These are phyloP conservation scores for Anolis apletophallus DNA, from an alignment of 2,797 vertebrate species.

Conservation along the genomic window DNA sequence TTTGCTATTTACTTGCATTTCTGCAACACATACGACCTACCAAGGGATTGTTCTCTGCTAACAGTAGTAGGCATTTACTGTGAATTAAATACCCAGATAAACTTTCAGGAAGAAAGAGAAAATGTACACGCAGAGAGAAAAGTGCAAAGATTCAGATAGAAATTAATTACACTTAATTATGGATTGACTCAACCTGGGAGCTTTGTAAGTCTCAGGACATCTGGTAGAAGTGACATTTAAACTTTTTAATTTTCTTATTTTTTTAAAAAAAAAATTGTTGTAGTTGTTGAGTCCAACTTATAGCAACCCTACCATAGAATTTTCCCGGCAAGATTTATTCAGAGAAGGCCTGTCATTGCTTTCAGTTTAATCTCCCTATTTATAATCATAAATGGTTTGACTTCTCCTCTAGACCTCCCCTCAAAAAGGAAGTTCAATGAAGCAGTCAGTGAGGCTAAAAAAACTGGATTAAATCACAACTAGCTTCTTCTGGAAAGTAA, in stretches of 20 bases:
- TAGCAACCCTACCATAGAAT: too few species aligned
- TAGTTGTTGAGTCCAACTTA: too few species aligned
- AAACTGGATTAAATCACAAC: too few species aligned
- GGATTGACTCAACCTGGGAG: background rate
- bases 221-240: conserved; percentile 18
- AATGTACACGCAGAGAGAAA: conserved; percentile 17
- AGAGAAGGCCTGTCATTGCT: too few species aligned
- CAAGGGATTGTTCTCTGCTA: conserved; percentile 6
- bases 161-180: conserved; percentile 32
- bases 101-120: conserved; percentile 5
- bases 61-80: conserved; percentile 34
- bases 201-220: conserved; percentile 36
- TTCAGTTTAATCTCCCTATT: background rate
- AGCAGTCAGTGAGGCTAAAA: too few species aligned
- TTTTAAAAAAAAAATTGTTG: background rate
- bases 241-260: conserved; percentile 7
- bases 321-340: too few species aligned
- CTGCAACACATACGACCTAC: conserved; percentile 30
- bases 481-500: too few species aligned
- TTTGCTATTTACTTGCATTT: conserved; percentile 54
- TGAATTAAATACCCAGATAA: conserved; percentile 42
- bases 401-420: too few species aligned
- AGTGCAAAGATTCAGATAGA: conserved; percentile 41
- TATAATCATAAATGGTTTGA: too few species aligned
- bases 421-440: too few species aligned